Evolutionary conservation across 2,797 vertebrate species (phyloP).

Genomic region (Halcyon smyrnensis): DNA sequence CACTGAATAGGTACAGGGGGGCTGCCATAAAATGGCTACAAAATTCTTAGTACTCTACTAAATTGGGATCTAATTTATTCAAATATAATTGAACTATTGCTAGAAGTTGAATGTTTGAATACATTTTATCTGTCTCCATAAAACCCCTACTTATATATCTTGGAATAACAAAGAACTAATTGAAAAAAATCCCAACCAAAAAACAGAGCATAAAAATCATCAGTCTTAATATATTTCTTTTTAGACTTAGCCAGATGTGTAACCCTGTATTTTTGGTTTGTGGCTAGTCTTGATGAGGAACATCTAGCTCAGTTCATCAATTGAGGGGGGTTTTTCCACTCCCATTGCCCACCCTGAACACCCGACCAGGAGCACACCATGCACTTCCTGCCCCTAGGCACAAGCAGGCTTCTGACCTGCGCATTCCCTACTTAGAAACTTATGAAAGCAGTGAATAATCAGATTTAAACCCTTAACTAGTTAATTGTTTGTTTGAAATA

Average conservation of each 20-base stretch:
- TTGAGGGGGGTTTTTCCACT: background rate
- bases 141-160: background rate
- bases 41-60: background rate
- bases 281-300: background rate
- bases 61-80: background rate
- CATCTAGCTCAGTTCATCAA: rapidly evolving
- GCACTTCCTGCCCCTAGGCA: background rate
- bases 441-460: background rate
- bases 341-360: no score
- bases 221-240: background rate
- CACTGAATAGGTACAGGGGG: background rate
- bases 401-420: background rate
- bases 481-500: background rate
- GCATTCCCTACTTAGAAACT: background rate
- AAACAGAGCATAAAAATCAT: background rate
- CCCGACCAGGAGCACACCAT: background rate
- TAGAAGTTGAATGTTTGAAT: background rate
- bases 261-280: background rate
- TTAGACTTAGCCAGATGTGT: background rate
- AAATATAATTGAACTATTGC: background rate
- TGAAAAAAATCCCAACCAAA: background rate
- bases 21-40: background rate
- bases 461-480: background rate
- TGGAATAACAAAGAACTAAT: background rate
- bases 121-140: background rate